Base-by-base conservation (phyloP, 2,113 vertebrate genomes). In the Sakesphorus luctuosus region DNA sequence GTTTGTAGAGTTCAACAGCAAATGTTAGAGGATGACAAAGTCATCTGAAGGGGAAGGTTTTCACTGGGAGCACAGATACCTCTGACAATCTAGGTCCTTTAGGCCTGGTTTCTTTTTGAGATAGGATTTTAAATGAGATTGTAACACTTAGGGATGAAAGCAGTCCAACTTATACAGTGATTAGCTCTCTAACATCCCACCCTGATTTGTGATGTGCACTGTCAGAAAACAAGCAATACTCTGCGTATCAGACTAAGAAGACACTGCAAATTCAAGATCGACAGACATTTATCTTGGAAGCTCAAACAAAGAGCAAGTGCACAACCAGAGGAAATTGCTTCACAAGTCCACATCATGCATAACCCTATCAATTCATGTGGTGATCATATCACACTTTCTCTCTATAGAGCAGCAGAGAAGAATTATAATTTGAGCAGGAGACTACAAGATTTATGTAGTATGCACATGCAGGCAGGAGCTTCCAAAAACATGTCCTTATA, bases 401-500 rank as follows among this genome's bases (percentile, higher is more conserved):
- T 69, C 36, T 49, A 3, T 6, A 76, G 28, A 67, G 4, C 7
- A 69, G 11, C 31, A 0, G 0, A 84, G 47, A 84, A 74, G 20
- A 44, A 20, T 24, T 31, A 13, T 18, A 20, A 59, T 26, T 67
- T 46, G 18, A 63, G 18, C 3, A 26, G 35, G 8, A 68, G 3
- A 68, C 9, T 24, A 17, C 28, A 43, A 52, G 16, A 40, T 43
- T 56, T 49, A 6, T 46, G 12, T 2, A 18, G 11, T 6, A 17
- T 7, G 8, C 23, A 28, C 18, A 35, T 4, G 9, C 47, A 49
- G 61, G 36, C 7, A 66, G 76, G 9, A 81, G 10, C 6, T 69
- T 6, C 50, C 33, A 16, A 31, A 17, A 62, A 2, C 31, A 8
- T 0, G 2, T 0, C 18, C 15, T 6, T 21, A 7, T 20, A 10